These are phyloP conservation scores for Hyppa rectilinea DNA, from an alignment of 2,888 invertebrate genomes.

Conservation along the genomic window DNA sequence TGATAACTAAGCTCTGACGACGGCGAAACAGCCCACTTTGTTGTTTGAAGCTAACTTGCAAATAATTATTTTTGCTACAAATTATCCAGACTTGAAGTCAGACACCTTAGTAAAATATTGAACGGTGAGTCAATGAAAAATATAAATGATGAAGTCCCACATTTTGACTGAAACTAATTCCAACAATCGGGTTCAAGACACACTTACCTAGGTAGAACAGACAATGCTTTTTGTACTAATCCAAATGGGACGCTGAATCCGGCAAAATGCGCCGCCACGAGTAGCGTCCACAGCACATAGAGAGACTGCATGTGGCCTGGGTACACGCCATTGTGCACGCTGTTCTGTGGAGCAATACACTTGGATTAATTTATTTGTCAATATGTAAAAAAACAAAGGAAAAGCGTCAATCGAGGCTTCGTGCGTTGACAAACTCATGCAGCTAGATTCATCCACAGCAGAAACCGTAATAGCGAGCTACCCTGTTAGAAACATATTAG, in stretches of 20 bases:
- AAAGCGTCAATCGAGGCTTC: background rate
- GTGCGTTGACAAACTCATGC: background rate
- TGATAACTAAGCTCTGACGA: slow-evolving; percentile 23
- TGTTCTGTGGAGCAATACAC: slow-evolving; percentile 92
- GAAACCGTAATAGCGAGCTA: background rate
- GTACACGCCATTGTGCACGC: slow-evolving; percentile 98
- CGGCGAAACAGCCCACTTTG: background rate
- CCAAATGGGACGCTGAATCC: slow-evolving; percentile 96
- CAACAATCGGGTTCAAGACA: background rate
- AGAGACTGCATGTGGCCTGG: slow-evolving; percentile 98
- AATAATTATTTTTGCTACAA: background rate
- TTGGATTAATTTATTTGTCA: background rate
- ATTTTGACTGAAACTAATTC: background rate
- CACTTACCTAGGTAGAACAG: slow-evolving; percentile 94
- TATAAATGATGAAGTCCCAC: background rate
- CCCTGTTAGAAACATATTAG: background rate
- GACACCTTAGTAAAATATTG: background rate
- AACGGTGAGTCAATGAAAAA: background rate
- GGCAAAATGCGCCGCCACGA: slow-evolving; percentile 95
- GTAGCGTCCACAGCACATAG: slow-evolving; percentile 95
- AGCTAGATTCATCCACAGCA: background rate
- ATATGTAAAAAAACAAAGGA: background rate
- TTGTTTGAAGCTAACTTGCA: slow-evolving; percentile 5
- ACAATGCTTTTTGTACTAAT: slow-evolving; percentile 93
- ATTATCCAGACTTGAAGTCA: background rate